Base-by-base conservation (phyloP, 2,113 vertebrate species). In the Pangasianodon gigas region DNA sequence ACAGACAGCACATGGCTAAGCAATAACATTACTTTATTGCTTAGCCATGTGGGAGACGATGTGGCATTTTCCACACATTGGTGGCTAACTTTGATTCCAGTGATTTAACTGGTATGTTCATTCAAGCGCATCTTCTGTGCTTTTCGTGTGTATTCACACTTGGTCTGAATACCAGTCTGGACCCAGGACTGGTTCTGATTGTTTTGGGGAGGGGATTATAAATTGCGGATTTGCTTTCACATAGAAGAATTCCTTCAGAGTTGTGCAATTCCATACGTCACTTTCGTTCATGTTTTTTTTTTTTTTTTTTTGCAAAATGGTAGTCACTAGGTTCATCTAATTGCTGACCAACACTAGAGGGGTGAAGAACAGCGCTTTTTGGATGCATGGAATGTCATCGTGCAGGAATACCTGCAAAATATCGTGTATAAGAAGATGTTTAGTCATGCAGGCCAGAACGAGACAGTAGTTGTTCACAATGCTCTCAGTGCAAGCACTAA, bases 41-140 rank as follows among this genome's bases (percentile, higher is more conserved):
- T 58, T 44, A 71, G 65, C 62, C 75, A 86, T 82, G 74, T 71
- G 60, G 48, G 54, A 56, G 75, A 80, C 52, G 46, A 62, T 81
- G 89, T 86, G 84, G 84, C 80, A 81, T 87, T 81, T 87, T 90
- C 85, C 85, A 71, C 75, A 65, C 75, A 14, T 81, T 82, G 37
- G 48, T 81, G 62, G 32, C 56, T 29, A 44, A 54, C 24, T 79
- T 54, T 83, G 21, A 80, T 44, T 65, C 18, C 32, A 62, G 37
- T 18, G 51, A 48, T 84, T 85, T 79, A 60, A 26, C 37, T 75
- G 11, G n/a, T 87, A 26, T 54, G 87, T 54, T 29, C 29, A 52
- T 29, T 77, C n/a, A 58, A n/a, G 26, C 8, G 37, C 88, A 84
- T 84, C 67, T 84, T 58, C 56, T 80, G 29, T 48, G 56, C 46